A percentile compares a stretch with the other conserved stretches of the same genome.
Conservation (phyloP, 2,888 invertebrate genomes). For the Idaea aversata region DNA sequence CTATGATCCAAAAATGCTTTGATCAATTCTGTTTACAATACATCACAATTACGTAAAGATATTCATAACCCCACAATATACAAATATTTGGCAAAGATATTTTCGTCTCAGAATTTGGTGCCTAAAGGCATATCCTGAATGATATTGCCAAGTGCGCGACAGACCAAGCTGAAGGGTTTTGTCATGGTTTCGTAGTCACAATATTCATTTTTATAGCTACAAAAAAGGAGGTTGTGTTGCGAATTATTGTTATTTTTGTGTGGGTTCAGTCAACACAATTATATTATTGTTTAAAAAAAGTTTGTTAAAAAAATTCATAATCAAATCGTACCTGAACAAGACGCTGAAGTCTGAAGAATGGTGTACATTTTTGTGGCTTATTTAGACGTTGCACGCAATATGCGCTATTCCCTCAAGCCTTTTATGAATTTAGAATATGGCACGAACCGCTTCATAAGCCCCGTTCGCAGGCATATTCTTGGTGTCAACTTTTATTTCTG, state of each 20-base stretch:
- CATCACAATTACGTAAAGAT: not conserved
- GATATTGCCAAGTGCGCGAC: not conserved
- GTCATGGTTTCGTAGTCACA: not conserved
- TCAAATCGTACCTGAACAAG: not conserved
- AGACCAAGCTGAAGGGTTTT: constrained; percentile 1
- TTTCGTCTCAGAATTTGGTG: not conserved
- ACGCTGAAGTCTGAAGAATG: too few relatives aligned
- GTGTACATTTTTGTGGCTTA: too few relatives aligned
- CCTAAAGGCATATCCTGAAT: not conserved
- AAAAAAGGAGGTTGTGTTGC: not conserved
- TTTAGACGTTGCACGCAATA: too few relatives aligned
- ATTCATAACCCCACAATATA: not conserved
- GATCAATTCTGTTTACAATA: not conserved
- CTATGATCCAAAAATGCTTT: not conserved
- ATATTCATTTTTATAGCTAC: not conserved
- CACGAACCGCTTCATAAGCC: too few relatives aligned
- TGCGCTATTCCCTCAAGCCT: too few relatives aligned
- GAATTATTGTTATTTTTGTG: not conserved
- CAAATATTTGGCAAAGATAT: not conserved
- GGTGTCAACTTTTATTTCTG: not conserved
- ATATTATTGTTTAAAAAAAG: not conserved
- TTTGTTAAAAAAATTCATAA: not conserved
- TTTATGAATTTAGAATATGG: too few relatives aligned
- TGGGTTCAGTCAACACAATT: not conserved
- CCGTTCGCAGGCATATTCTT: too few relatives aligned